Conservation (phyloP, 2,888 invertebrate species). For the Eustalomyia histrio region DNA sequence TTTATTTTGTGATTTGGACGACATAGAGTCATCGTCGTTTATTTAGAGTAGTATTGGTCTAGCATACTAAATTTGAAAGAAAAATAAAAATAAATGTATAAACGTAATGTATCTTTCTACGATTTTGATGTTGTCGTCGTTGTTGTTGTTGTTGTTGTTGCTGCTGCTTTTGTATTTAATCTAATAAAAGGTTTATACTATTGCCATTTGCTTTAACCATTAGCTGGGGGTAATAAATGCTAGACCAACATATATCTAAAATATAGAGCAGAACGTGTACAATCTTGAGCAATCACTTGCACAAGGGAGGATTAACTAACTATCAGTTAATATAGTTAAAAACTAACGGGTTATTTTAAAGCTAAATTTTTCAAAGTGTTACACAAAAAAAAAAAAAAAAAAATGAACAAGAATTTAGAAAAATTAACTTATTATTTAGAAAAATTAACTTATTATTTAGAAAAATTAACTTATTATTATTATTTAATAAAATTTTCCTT, state of each 20-base stretch:
- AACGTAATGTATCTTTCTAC: slow-evolving; percentile 25
- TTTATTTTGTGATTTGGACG: slow-evolving; percentile 7
- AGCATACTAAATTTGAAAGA: slow-evolving; percentile 21
- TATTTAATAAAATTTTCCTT: too few species aligned
- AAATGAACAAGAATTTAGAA: too few species aligned
- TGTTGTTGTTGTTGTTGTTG: too few species aligned
- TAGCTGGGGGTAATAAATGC: slow-evolving; percentile 36
- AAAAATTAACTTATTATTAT: too few species aligned
- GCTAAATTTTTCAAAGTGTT: too few species aligned
- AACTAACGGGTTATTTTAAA: too few species aligned
- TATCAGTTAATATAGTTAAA: too few species aligned
- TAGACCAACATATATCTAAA: slow-evolving; percentile 21
- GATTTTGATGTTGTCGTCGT: slow-evolving; percentile 15
- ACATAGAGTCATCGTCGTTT: slow-evolving; percentile 23
- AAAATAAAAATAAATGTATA: background rate
- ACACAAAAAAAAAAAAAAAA: too few species aligned
- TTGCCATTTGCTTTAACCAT: slow-evolving; percentile 51
- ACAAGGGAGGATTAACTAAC: slow-evolving; percentile 1
- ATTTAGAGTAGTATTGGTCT: slow-evolving; percentile 31
- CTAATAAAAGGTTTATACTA: slow-evolving; percentile 56
- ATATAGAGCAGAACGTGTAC: slow-evolving; percentile 26
- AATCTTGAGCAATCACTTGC: slow-evolving; percentile 21
- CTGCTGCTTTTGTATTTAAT: slow-evolving; percentile 50
- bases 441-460: too few species aligned
- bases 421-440: too few species aligned